Evolutionary conservation across 1,140 invertebrate species (phyloP).

Genomic region (Atta cephalotes): DNA sequence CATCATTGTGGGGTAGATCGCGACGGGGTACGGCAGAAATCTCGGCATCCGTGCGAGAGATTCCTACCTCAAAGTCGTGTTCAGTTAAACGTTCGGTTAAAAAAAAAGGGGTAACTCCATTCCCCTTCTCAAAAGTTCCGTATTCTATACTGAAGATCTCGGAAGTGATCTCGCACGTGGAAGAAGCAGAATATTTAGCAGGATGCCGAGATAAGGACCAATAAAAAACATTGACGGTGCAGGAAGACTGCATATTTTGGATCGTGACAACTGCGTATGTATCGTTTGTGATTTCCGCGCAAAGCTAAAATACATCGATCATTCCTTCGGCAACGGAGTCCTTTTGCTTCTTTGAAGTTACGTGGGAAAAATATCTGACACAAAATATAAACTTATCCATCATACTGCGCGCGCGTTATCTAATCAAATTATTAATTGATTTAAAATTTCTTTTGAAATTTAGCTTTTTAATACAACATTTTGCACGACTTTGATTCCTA

Average conservation of each 20-base stretch:
- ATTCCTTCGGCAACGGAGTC: neutral
- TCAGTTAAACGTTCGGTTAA: neutral
- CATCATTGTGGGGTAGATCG: conserved; percentile 77
- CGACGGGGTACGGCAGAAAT: conserved; percentile 76
- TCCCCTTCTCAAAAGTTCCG: neutral
- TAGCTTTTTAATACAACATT: neutral
- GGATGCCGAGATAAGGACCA: conserved; percentile 28
- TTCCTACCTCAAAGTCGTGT: conserved; percentile 28
- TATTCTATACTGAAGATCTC: conserved; percentile 4
- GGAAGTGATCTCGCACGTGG: conserved; percentile 18
- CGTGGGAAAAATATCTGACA: neutral
- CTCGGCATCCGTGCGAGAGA: conserved; percentile 64
- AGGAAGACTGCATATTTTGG: neutral
- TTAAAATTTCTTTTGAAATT: neutral
- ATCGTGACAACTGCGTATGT: conserved; percentile 19
- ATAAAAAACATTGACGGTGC: neutral
- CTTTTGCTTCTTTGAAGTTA: conserved; percentile 2
- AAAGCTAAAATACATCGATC: neutral
- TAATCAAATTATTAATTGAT: conserved; percentile 2
- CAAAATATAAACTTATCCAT: neutral
- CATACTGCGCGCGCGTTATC: neutral
- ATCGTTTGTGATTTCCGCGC: neutral
- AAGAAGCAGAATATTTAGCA: conserved; percentile 6
- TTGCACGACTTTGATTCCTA: neutral
- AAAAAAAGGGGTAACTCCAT: conserved; percentile 22